Evolutionary conservation across 2,888 invertebrate genomes (phyloP).

Genomic region (Sinodicranocentrus sp.): DNA sequence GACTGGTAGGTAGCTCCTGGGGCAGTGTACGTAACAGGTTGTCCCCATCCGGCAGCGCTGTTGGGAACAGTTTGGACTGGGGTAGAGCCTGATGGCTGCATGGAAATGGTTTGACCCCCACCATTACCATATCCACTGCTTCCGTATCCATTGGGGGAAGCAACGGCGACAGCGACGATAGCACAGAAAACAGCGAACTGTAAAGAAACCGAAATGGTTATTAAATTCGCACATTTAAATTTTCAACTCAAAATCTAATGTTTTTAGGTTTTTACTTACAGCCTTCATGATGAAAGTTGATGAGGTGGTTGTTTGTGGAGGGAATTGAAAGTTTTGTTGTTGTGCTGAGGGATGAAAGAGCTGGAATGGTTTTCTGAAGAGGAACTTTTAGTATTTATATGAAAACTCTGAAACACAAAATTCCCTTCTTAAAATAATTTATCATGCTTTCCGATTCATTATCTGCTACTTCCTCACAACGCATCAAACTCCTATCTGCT

Average conservation of each 20-base stretch:
- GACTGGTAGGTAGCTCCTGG: slow-evolving; percentile 43
- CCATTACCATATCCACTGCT: not conserved
- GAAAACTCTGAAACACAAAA: too few species aligned
- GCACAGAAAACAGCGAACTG: slow-evolving; percentile 49
- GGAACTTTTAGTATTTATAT: too few species aligned
- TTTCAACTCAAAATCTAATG: not conserved
- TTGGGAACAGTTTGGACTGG: slow-evolving; percentile 42
- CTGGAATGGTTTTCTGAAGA: too few species aligned
- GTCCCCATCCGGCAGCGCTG: not conserved
- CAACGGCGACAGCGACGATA: slow-evolving; percentile 39
- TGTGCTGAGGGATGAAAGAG: too few species aligned
- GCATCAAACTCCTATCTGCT: too few species aligned
- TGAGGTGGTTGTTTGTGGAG: too few species aligned
- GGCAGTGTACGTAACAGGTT: slow-evolving; percentile 45
- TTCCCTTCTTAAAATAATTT: too few species aligned
- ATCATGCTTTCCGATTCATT: too few species aligned
- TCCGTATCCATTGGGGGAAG: slow-evolving; percentile 36
- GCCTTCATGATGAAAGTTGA: slow-evolving; percentile 49
- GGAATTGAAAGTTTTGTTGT: too few species aligned
- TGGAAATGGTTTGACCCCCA: slow-evolving; percentile 27
- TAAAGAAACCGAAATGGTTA: not conserved
- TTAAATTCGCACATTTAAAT: not conserved
- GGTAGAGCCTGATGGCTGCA: slow-evolving; percentile 30
- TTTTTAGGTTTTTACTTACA: slow-evolving; percentile 34
- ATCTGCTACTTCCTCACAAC: too few species aligned